phyloP scores from a whole-genome alignment of 2,113 vertebrate genomes.

The Promerops cafer region DNA sequence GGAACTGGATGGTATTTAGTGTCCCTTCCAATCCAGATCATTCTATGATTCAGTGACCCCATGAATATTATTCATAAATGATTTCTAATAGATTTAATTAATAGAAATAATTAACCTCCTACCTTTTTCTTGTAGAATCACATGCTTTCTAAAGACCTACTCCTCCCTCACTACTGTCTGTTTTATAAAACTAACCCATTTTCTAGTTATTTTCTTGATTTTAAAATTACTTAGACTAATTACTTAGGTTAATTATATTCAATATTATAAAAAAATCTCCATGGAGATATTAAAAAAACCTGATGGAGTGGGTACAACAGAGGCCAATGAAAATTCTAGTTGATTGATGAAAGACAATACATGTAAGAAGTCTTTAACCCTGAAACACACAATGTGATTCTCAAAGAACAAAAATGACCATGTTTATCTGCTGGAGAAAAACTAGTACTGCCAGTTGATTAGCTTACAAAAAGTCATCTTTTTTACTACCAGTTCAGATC shows the following conservation, averaged over 20 bases:
- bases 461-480: background rate
- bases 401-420: background rate
- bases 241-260: background rate
- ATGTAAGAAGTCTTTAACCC: background rate
- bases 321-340: background rate
- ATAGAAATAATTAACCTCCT: background rate
- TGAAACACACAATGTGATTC: background rate
- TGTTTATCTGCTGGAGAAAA: background rate
- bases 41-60: background rate
- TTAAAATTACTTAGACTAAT: background rate
- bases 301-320: background rate
- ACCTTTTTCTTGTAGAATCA: background rate
- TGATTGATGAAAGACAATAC: background rate
- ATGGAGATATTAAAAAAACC: background rate
- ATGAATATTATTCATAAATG: background rate
- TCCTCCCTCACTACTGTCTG: fast-evolving
- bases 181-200: background rate
- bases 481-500: background rate
- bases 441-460: background rate
- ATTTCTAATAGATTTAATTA: background rate
- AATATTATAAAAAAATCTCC: background rate
- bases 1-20: background rate
- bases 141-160: background rate
- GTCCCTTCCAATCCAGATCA: background rate
- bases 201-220: background rate